A percentile compares a stretch with the other conserved stretches of the same genome.
Evolutionary conservation across 2,797 vertebrate species (phyloP).

Genomic region (Lophotriccus pileatus): DNA sequence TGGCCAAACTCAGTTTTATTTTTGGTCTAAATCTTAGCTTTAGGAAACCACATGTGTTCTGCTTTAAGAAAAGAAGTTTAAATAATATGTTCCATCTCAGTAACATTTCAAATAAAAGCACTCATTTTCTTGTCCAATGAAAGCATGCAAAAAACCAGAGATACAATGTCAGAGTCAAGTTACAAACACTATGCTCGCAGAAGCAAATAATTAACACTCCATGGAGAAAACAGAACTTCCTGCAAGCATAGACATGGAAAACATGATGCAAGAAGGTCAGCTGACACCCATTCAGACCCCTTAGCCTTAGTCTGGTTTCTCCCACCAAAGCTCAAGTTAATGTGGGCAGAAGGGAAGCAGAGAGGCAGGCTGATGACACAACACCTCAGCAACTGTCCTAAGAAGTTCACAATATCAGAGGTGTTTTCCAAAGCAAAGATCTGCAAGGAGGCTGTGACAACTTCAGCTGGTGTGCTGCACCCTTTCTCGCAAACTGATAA

Average conservation of each 20-base stretch:
- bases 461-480: accelerated
- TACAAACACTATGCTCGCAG: background rate
- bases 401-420: background rate
- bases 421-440: background rate
- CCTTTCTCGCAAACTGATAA: background rate
- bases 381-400: background rate
- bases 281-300: background rate
- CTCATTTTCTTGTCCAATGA: background rate
- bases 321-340: background rate
- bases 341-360: background rate
- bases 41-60: background rate
- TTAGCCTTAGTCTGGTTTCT: background rate
- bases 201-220: background rate
- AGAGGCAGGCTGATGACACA: background rate
- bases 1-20: background rate
- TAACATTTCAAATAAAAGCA: background rate
- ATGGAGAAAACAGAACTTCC: background rate
- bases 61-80: conserved; percentile 22
- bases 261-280: background rate
- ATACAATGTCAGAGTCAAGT: background rate
- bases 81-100: background rate
- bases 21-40: conserved; percentile 7
- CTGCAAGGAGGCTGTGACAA: background rate
- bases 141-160: background rate
- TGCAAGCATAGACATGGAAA: background rate